Base-by-base conservation (phyloP, 1,140 invertebrate species). In the Zaprionus africanus region DNA sequence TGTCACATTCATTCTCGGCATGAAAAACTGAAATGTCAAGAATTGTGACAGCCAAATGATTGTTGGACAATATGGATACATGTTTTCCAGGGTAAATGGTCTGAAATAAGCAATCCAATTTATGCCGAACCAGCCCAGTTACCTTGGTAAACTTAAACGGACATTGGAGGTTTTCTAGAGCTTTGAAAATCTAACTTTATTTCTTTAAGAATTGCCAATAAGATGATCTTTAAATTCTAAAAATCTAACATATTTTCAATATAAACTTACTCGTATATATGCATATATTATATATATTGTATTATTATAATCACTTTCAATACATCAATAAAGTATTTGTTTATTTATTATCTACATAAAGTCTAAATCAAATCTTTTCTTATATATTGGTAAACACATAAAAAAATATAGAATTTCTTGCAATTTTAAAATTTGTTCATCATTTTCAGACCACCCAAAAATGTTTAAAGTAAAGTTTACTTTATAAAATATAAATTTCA, bases 11-110 rank as follows among this genome's bases (percentile, higher is more conserved):
- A 5, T 46, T 19, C 15, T 6, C 15, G 31, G 17, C 57, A 31
- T 59, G 65, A 75, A 69, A 75, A 78, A 78, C 71, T 69, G 38
- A 78, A 78, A 75, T 78, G 71, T 78, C 76, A 78, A 69, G 46
- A 69, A 69, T 43, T 64, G 28, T 78, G 76, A 78, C 76, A 78
- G 76, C 71, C 71, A 75, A 78, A 69, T 75, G 71, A 74, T 78
- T 74, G 64, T 49, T 24, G 53, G 36, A 62, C 70, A 73, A 73
- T 72, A 49, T 41, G 38, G 58, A 13, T 12, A 34, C 19, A 69
- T 53, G 38, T 64, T 28, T 54, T 2, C 17, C 54, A 1, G 34
- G 19, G 19, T 46, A 62, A 57, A 57, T 62, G 65, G 22, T 4
- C 38, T 24, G 41, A 54, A 67, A 46, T 54, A 74, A 61, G 36